Evolutionary conservation across 2,888 invertebrate species (phyloP).

Genomic region (Sinhomidia bicolor): DNA sequence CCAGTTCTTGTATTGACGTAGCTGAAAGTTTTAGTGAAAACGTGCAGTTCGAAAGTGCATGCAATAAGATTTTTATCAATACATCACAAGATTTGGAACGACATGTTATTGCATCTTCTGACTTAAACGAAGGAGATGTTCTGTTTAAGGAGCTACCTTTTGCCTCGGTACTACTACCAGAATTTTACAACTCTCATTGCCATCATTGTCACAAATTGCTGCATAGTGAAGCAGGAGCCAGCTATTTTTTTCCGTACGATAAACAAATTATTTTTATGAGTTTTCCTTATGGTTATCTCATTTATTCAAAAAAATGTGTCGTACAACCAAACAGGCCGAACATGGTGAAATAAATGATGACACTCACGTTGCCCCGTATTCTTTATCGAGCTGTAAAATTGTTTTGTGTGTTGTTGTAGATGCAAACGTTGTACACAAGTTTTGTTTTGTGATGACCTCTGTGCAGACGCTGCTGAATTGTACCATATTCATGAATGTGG

Average conservation of each 20-base stretch:
- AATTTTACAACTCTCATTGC: constrained; percentile 85
- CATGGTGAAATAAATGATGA: background rate
- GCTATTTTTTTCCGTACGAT: constrained; percentile 76
- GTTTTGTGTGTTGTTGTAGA: constrained; percentile 82
- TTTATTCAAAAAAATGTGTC: constrained; percentile 3
- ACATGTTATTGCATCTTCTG: constrained; percentile 85
- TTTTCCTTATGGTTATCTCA: background rate
- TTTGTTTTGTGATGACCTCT: constrained; percentile 87
- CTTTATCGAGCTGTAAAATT: constrained; percentile 43
- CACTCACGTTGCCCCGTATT: background rate
- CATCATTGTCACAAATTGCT: constrained; percentile 87
- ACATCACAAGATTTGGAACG: constrained; percentile 85
- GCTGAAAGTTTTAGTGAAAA: constrained; percentile 47
- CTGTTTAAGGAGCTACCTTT: constrained; percentile 92
- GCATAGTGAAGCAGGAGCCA: constrained; percentile 82
- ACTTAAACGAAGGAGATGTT: constrained; percentile 86
- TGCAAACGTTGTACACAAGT: constrained; percentile 87
- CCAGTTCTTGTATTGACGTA: background rate
- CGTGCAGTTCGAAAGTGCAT: constrained; percentile 80
- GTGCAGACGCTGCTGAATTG: constrained; percentile 84
- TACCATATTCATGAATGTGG: constrained; percentile 90
- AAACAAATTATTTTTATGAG: constrained; percentile 27
- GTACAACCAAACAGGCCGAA: background rate
- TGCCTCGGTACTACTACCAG: constrained; percentile 87
- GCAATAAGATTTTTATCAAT: constrained; percentile 76